Conservation (phyloP, 2,113 vertebrate species). For the Chloropsis hardwickii region DNA sequence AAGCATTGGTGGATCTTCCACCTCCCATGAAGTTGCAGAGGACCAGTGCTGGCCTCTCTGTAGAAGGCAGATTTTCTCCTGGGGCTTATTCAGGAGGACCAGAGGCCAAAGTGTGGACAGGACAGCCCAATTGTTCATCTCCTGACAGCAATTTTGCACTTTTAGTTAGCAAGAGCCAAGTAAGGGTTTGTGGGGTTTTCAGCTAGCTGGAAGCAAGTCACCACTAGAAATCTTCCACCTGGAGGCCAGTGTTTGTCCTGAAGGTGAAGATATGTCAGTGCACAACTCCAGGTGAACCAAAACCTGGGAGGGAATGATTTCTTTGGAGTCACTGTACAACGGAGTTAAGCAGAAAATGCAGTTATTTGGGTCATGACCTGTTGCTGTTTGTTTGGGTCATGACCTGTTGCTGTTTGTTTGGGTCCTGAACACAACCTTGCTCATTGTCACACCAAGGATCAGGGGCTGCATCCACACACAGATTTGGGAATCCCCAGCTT, state of each 20-base stretch:
- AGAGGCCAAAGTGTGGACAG: neutral
- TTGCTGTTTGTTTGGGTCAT: neutral
- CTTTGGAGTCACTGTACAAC: neutral
- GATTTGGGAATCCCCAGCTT: neutral
- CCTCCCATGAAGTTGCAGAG: neutral
- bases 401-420: neutral
- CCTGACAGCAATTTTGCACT: neutral
- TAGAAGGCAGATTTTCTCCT: neutral
- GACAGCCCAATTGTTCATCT: neutral
- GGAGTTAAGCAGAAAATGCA: neutral
- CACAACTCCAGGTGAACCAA: neutral
- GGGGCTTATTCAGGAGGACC: neutral
- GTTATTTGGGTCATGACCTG: neutral
- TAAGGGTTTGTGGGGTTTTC: neutral
- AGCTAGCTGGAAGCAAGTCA: neutral
- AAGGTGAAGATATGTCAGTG: neutral
- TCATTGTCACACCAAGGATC: fast-evolving
- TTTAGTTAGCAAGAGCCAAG: neutral
- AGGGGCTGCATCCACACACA: neutral
- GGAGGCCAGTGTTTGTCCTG: neutral
- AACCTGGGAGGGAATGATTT: neutral
- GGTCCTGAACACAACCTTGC: neutral
- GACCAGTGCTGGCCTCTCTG: neutral
- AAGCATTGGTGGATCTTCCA: neutral
- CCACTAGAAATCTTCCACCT: neutral